These are phyloP conservation scores for Lamellibrachia satsuma DNA, from an alignment of 2,888 invertebrate genomes.

Conservation along the genomic window DNA sequence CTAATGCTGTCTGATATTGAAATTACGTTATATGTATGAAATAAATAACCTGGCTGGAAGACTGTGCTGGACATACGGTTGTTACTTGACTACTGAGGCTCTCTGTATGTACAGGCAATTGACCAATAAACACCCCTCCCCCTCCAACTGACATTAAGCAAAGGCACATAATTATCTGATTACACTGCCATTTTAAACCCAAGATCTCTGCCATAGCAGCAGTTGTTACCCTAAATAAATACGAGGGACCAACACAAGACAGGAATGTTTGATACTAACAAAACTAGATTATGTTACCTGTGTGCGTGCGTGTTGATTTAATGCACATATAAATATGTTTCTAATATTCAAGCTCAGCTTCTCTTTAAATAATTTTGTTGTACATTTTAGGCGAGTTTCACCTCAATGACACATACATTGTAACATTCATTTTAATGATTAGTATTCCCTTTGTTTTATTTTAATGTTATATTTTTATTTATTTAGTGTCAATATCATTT, in stretches of 20 bases:
- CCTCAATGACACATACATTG: too few relatives aligned
- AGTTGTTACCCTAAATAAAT: not conserved
- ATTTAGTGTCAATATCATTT: too few relatives aligned
- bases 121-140: not conserved
- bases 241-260: not conserved
- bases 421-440: too few relatives aligned
- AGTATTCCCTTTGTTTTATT: too few relatives aligned
- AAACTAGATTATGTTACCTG: not conserved
- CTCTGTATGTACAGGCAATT: too few relatives aligned
- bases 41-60: not conserved
- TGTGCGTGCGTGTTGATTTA: too few relatives aligned
- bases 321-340: too few relatives aligned
- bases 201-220: not conserved
- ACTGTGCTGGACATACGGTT: not conserved
- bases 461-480: too few relatives aligned
- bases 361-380: too few relatives aligned
- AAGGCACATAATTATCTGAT: not conserved
- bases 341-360: too few relatives aligned
- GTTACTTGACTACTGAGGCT: not conserved
- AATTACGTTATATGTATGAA: not conserved
- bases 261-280: not conserved
- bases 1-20: not conserved
- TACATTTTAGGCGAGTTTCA: too few relatives aligned
- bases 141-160: not conserved
- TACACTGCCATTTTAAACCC: not conserved